Percentiles rank a stretch among this genome's conserved stretches.
Conservation (phyloP, 2,888 invertebrate species). For the Podotricha telesiphe region DNA sequence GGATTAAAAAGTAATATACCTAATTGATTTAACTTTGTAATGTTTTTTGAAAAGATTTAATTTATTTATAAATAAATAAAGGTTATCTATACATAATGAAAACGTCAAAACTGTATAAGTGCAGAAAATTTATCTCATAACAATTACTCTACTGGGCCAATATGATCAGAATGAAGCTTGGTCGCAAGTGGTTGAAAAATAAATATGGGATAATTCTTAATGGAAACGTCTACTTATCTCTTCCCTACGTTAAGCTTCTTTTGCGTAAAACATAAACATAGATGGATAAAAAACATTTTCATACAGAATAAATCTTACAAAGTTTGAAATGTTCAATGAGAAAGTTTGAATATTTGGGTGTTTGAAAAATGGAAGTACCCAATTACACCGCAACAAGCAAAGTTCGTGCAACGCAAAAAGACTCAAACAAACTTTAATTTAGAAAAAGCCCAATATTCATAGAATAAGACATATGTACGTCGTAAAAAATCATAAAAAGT, state of each 20-base stretch:
- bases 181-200: not conserved
- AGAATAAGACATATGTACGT: not conserved
- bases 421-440: not conserved
- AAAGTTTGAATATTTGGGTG: constrained; percentile 8
- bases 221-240: constrained; percentile 14
- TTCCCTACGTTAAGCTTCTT: not conserved
- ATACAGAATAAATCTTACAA: constrained; percentile 5
- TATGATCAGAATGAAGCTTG: not conserved
- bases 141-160: not conserved
- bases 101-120: not conserved
- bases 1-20: too few species aligned
- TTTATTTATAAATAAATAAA: too few species aligned
- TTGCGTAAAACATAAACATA: constrained; percentile 6
- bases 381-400: constrained; percentile 13
- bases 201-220: constrained; percentile 7
- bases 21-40: too few species aligned
- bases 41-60: too few species aligned
- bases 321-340: constrained; percentile 1
- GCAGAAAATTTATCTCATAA: not conserved
- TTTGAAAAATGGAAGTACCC: constrained; percentile 3
- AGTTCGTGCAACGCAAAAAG: not conserved
- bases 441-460: not conserved
- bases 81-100: not conserved
- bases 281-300: constrained; percentile 2
- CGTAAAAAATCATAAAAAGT: not conserved